phyloP scores from a whole-genome alignment of 2,888 invertebrate genomes.

The Carterocephalus palaemon region DNA sequence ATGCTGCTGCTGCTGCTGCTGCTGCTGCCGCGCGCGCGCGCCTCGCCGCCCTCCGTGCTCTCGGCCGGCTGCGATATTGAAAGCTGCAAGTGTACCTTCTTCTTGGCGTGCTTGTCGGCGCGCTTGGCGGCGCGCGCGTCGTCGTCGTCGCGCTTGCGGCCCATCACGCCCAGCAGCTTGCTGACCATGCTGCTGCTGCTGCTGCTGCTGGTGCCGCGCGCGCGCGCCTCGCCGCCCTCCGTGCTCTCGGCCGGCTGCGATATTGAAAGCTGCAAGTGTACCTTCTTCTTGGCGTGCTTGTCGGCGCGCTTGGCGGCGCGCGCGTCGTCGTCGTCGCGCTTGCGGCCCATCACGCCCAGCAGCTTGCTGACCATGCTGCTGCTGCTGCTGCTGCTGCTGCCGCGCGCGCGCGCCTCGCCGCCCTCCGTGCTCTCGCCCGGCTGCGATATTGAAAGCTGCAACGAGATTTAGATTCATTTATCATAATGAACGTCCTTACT shows the following conservation, averaged over 20 bases:
- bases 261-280: too few relatives aligned
- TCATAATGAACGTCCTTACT: too few relatives aligned
- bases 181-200: constrained; percentile 65
- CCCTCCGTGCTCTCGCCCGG: constrained; percentile 49
- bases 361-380: constrained; percentile 72
- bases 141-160: constrained; percentile 62
- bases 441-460: too few relatives aligned
- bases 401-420: constrained; percentile 36
- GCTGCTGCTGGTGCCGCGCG: constrained; percentile 51
- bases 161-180: constrained; percentile 72
- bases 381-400: constrained; percentile 50
- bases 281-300: constrained; percentile 64
- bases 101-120: constrained; percentile 57
- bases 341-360: constrained; percentile 70
- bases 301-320: constrained; percentile 45
- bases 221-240: constrained; percentile 37
- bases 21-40: too few relatives aligned
- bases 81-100: constrained; percentile 60
- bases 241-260: constrained; percentile 51
- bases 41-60: too few relatives aligned
- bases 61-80: too few relatives aligned
- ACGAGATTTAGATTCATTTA: too few relatives aligned
- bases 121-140: constrained; percentile 42
- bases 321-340: constrained; percentile 58
- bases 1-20: too few relatives aligned